Base-by-base conservation (phyloP, 2,113 vertebrate genomes). In the Chascanopsetta lugubris region DNA sequence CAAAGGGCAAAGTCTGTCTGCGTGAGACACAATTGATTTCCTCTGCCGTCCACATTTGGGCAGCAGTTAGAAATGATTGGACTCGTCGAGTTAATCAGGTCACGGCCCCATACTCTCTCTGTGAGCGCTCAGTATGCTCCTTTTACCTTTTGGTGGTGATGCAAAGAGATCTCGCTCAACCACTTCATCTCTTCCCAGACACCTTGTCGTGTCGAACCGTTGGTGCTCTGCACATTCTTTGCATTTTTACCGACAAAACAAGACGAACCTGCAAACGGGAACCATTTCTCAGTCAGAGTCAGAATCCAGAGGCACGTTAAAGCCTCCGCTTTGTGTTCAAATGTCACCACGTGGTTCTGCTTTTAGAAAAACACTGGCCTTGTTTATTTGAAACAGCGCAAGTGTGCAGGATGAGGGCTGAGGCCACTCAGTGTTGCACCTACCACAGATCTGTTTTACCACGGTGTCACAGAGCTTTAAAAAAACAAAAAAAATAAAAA, bases 11-110 rank as follows among this genome's bases (percentile, higher is more conserved):
- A n/a, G n/a, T n/a, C n/a, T n/a, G n/a, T n/a, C 49, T 51, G 58
- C 47, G 36, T 43, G 36, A 30, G 54, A 55, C 61, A 43, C 36
- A 72, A 83, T 87, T 36, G 79, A 86, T 85, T 82, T 79, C 68
- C 40, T 62, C 58, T 58, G 36, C 51, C 56, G 57, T 57, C 43
- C 15, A 48, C 29, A 50, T 56, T 67, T 66, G 73, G 63, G 29
- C 71, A 49, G 59, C 48, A 46, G 74, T 54, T 77, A 65, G 30
- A 24, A 54, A 54, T 77, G 34, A 55, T 49, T 47, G 49, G 48
- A 59, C 42, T 29, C 42, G 32, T 24, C 10, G 18, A 58, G 15
- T 58, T 69, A 84, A 84, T 77, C 46, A 68, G 76, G 84, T 80
- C 82, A 80, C 45, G n/a, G 34, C n/a, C 11, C 4, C 2, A 34